Percentiles rank a stretch among this genome's conserved stretches.
Evolutionary conservation across 64 coral and sea anemone genomes (phyloP).

Genomic region (Pocillopora damicornis): DNA sequence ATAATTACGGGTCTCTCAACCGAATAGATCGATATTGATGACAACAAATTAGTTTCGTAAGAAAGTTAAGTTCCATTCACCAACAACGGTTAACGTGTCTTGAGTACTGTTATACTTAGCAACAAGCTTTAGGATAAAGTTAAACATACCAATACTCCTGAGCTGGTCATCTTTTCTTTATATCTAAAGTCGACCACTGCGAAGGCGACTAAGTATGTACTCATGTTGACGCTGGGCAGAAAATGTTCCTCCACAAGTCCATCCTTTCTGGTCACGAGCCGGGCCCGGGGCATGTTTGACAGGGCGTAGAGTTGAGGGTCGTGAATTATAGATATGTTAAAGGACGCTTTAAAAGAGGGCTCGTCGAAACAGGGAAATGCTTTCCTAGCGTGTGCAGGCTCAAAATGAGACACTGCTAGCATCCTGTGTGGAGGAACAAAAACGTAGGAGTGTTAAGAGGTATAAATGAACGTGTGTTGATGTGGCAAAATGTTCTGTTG

Average conservation of each 20-base stretch:
- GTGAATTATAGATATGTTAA: constrained; percentile 47
- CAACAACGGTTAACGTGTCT: not conserved
- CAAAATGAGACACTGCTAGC: constrained; percentile 44
- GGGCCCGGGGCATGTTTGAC: constrained; percentile 45
- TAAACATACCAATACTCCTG: constrained; percentile 40
- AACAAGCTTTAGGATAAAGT: not conserved
- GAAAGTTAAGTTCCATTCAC: no score
- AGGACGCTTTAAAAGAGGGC: constrained; percentile 61
- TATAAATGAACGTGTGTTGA: not conserved
- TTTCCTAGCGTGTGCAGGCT: constrained; percentile 57
- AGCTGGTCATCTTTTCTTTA: constrained; percentile 38
- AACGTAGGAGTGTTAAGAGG: not conserved
- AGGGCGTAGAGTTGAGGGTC: constrained; percentile 46
- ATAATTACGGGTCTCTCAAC: no score
- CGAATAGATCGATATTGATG: no score
- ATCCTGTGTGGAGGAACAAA: not conserved
- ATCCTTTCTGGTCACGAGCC: constrained; percentile 19
- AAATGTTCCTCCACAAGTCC: constrained; percentile 44
- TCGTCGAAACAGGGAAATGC: constrained; percentile 68
- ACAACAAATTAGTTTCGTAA: no score
- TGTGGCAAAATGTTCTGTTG: no score
- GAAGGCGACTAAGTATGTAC: constrained; percentile 60
- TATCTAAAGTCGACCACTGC: constrained; percentile 61
- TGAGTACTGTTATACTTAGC: not conserved
- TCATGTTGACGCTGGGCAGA: constrained; percentile 54